Evolutionary conservation across 2,888 invertebrate genomes (phyloP), one percentile per base, ranked within the genome.

Genomic region (Allygus modestus): DNA sequence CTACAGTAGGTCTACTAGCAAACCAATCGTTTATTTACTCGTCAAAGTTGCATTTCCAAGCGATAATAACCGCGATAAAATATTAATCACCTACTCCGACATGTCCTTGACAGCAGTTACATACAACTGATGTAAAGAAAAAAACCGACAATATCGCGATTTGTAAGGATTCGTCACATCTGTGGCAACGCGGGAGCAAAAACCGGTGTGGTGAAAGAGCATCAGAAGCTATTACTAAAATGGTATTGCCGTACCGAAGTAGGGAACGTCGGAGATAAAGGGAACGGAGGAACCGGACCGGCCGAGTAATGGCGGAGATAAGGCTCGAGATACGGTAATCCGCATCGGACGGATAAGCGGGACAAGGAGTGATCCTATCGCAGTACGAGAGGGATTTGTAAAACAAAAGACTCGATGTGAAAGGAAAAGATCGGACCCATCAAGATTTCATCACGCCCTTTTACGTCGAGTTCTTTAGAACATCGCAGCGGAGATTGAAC

Each of bases 171-270:
- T 71, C 71, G 37, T 41, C 71, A 71, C 71, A 71, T 37, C 41
- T 37, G 71, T 23, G 28, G 71, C 71, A 31, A 71, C 37, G 31
- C 69, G 20, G 41, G 71, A 31, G 17, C 15, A 28, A 77, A 77
- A 77, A 77, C 77, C 31, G 23, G 77, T 23, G 77, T 77, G 51
- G 46, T 51, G 77, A 77, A 73, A 73, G 73, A 43, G 73, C 58
- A 12, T 20, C 77, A 46, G 77, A 77, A 77, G 77, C 77, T 77
- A 77, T 77, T 77, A 77, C 77, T 77, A 23, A 51, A 77, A 77
- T 77, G 77, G 77, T 31, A 77, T 77, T 77, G 77, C 77, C 77
- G 77, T 17, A 7, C 43, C 17, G 73, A 33, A n/a, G 43, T 43
- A 1, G 73, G 73, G 23, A 41, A 73, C 15, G 41, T 73, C 73